Evolutionary conservation across 2,797 vertebrate genomes (phyloP), one percentile per base, ranked within the genome.

Genomic region (Eospalax fontanierii): DNA sequence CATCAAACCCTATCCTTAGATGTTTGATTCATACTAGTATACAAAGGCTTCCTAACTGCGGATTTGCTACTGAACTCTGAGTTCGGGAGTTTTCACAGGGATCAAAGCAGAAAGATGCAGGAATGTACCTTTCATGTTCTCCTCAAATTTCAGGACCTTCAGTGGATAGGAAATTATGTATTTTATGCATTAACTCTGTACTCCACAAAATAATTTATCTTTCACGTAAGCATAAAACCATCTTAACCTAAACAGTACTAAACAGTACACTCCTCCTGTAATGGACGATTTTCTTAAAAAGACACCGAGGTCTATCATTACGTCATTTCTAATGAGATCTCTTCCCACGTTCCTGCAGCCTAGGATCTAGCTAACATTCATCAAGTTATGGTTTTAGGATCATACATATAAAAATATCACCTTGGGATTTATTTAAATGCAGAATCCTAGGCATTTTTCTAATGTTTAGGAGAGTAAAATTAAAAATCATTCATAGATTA

Each of bases 361-460:
- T 43, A 35, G 0, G 43, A 33, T 63, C 50, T 24, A 22, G 50
- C 28, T 81, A 63, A 4, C 16, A 66, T 73, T 87, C 71, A 28
- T 61, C n/a, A 92, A 24, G 9, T n/a, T 87, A 87, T 2, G 16
- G 16, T 70, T 81, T 87, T 75, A 96, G 66, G 16, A 93, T 6
- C 26, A 63, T 16, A 22, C 33, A 75, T 10, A 54, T 54, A 76
- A 80, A 18, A 59, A 86, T 68, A 87, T 71, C 30, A 71, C 14
- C 46, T 66, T 59, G n/a, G 10, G 28, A 75, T 65, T 74, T 75
- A 22, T 88, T 93, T 57, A 57, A 71, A 89, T 80, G 28, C 30
- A 93, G 26, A 93, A 61, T 84, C 50, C 10, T 80, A 76, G n/a
- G 12, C 21, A 59, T 38, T 46, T 35, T 18, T 2, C 50, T 38